These are phyloP conservation scores for Cuculus canorus DNA, from an alignment of 2,797 vertebrate genomes.

Conservation along the genomic window DNA sequence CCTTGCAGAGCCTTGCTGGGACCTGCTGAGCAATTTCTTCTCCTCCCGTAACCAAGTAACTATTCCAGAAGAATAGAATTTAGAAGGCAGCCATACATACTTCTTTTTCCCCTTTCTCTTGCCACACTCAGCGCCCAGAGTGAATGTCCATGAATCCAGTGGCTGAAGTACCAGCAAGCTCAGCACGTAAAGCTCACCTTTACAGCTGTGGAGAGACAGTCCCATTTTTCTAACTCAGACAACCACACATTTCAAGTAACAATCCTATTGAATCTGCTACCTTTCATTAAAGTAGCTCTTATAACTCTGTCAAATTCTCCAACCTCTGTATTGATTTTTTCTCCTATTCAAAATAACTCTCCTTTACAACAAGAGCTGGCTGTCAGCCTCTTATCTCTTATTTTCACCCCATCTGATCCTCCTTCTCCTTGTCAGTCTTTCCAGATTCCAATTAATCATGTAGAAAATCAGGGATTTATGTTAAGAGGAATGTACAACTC, in stretches of 20 bases:
- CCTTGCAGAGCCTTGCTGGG: neutral
- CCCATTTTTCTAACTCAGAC: slow-evolving; percentile 41
- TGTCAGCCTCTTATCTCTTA: slow-evolving; percentile 71
- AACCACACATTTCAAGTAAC: slow-evolving; percentile 58
- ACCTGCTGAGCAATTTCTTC: neutral
- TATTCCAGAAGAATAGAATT: neutral
- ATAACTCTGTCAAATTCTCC: slow-evolving; percentile 70
- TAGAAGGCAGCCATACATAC: neutral
- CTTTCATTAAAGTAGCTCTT: slow-evolving; percentile 70
- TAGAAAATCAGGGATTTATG: slow-evolving; percentile 61
- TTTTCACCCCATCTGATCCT: slow-evolving; percentile 62
- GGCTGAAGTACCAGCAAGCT: neutral
- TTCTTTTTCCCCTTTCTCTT: neutral
- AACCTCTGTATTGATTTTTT: slow-evolving; percentile 68
- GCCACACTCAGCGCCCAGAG: neutral
- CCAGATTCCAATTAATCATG: slow-evolving; percentile 56
- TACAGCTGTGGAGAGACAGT: neutral
- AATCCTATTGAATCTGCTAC: slow-evolving; percentile 60
- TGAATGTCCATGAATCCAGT: neutral
- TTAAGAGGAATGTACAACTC: slow-evolving; percentile 55
- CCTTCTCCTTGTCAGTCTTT: slow-evolving; percentile 51
- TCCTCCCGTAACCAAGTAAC: neutral
- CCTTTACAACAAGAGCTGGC: slow-evolving; percentile 57
- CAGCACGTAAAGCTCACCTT: neutral
- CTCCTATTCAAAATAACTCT: slow-evolving; percentile 70